Conservation (phyloP, 2,888 invertebrate genomes). For the Ectemnius lituratus region DNA sequence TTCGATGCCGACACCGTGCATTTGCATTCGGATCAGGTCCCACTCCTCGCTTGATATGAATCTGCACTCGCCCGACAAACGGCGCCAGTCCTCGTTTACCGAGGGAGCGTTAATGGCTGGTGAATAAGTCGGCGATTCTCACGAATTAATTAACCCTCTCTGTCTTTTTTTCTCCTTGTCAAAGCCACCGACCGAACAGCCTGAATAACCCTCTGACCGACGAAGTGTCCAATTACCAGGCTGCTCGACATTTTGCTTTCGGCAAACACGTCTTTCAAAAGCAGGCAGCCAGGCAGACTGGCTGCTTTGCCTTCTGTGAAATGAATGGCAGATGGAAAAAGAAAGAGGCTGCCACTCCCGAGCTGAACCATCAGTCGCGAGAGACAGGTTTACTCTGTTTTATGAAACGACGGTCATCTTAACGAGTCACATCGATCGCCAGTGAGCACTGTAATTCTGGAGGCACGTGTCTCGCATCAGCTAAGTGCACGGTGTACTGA, state of each 20-base stretch:
- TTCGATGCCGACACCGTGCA: slow-evolving; percentile 14
- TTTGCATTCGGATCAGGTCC: slow-evolving; percentile 1
- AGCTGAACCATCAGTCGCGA: no score
- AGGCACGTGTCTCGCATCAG: neutral
- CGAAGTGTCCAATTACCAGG: neutral
- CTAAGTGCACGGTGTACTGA: neutral
- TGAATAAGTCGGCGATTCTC: no score
- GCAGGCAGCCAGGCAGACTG: no score
- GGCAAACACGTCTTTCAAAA: no score
- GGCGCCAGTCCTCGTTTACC: neutral
- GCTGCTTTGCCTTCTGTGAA: no score
- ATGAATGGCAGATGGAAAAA: no score
- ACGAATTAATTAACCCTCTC: neutral
- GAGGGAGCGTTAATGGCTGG: no score
- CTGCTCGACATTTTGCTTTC: no score
- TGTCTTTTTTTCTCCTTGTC: no score
- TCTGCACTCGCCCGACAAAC: neutral
- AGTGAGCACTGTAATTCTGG: neutral
- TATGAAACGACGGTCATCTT: neutral
- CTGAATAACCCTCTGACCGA: no score
- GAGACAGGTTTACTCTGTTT: neutral
- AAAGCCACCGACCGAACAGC: no score
- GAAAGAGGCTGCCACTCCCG: no score
- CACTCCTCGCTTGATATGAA: neutral
- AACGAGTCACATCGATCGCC: slow-evolving; percentile 1